Percentiles rank a stretch among this genome's conserved stretches.
Conservation (phyloP, 1,140 invertebrate genomes). For the Ostrea denselamellosa region DNA sequence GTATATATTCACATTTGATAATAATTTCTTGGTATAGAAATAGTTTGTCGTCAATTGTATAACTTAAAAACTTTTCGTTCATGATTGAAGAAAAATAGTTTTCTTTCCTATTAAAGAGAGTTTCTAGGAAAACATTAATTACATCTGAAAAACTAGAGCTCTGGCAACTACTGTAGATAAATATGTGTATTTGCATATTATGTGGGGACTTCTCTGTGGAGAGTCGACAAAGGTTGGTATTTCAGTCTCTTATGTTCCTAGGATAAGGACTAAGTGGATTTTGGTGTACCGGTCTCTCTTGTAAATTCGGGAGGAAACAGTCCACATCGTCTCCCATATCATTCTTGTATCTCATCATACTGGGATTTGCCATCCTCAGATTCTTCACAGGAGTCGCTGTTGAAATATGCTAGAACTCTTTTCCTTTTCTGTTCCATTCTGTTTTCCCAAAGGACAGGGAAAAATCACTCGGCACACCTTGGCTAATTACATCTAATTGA, state of each 20-base stretch:
- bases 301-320: slow-evolving; percentile 74
- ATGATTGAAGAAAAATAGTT: too few relatives aligned
- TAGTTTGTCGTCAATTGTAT: not conserved
- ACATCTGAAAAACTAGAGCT: too few relatives aligned
- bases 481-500: too few relatives aligned
- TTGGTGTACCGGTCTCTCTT: slow-evolving; percentile 84
- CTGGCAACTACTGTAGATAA: too few relatives aligned
- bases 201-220: slow-evolving; percentile 90
- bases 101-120: too few relatives aligned
- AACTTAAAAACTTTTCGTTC: too few relatives aligned
- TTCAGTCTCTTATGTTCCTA: slow-evolving; percentile 86
- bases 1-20: not conserved
- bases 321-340: slow-evolving; percentile 56
- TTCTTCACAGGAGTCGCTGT: slow-evolving; percentile 61
- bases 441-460: too few relatives aligned
- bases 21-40: not conserved
- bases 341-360: slow-evolving; percentile 55
- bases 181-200: slow-evolving; percentile 55
- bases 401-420: slow-evolving; percentile 48
- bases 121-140: too few relatives aligned
- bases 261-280: slow-evolving; percentile 88
- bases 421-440: too few relatives aligned
- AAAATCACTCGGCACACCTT: too few relatives aligned
- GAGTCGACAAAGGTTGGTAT: slow-evolving; percentile 85
- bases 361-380: slow-evolving; percentile 54